These are phyloP conservation scores for Sebastes jordani DNA, from an alignment of 2,797 vertebrate species.

Conservation along the genomic window DNA sequence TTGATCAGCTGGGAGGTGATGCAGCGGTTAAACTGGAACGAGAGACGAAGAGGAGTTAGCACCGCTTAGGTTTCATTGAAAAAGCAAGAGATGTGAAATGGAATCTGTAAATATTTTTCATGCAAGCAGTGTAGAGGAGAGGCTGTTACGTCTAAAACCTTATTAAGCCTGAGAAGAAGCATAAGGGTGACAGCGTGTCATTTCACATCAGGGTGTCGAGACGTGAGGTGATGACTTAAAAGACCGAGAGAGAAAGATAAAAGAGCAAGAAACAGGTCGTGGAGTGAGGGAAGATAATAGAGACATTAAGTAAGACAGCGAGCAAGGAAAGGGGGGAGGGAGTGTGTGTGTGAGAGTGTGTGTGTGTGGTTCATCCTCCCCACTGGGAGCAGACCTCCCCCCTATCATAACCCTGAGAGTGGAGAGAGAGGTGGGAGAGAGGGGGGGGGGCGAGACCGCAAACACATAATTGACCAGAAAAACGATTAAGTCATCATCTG, in stretches of 20 bases:
- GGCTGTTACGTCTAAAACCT: background rate
- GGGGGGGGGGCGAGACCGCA: conserved; percentile 74
- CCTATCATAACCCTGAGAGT: conserved; percentile 75
- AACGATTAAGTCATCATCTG: conserved; percentile 99
- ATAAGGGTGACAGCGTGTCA: conserved; percentile 33
- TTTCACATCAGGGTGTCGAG: conserved; percentile 36
- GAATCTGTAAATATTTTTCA: background rate
- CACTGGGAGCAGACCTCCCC: conserved; percentile 72
- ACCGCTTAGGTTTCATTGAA: background rate
- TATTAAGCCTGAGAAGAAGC: conserved; percentile 58
- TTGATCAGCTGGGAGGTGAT: conserved; percentile 99
- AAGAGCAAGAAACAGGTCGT: conserved; percentile 20
- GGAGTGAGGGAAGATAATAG: conserved; percentile 65
- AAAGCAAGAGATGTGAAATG: background rate
- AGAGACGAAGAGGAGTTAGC: conserved; percentile 43
- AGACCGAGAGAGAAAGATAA: conserved; percentile 27
- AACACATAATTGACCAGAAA: conserved; percentile 99
- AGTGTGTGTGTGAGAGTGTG: conserved; percentile 6
- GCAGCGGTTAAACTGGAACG: conserved; percentile 96
- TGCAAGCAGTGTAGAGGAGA: background rate
- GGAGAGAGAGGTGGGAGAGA: conserved; percentile 51
- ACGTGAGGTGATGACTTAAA: conserved; percentile 34
- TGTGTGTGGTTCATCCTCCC: conserved; percentile 69
- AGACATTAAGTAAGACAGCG: conserved; percentile 75
- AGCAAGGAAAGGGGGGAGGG: conserved; percentile 16